phyloP scores from a whole-genome alignment of 2,888 invertebrate genomes.

The Pyrrhosoma nymphula region DNA sequence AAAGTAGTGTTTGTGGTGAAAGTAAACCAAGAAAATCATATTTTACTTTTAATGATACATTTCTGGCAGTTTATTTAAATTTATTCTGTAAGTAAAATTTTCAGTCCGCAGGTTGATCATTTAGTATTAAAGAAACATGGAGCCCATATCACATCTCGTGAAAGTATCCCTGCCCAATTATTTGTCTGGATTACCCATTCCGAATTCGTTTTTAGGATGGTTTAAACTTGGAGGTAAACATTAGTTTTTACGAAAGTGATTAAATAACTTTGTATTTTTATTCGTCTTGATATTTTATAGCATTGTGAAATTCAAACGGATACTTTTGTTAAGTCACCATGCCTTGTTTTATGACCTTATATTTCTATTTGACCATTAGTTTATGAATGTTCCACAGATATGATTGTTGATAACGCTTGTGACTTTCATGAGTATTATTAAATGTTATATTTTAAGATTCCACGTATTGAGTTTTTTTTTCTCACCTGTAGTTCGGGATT shows the following conservation, averaged over 20 bases:
- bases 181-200: constrained; percentile 90
- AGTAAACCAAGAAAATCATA: not conserved
- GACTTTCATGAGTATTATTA: not conserved
- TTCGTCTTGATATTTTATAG: not conserved
- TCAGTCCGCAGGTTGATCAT: not conserved
- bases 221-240: constrained; percentile 89
- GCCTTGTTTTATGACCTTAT: not conserved
- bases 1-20: constrained; percentile 51
- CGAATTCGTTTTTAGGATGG: constrained; percentile 91
- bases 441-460: not conserved
- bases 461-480: not conserved
- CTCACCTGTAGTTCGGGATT: constrained; percentile 86
- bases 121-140: constrained; percentile 81
- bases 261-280: not conserved
- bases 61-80: not conserved
- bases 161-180: constrained; percentile 91
- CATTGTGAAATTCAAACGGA: not conserved
- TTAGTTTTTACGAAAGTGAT: constrained; percentile 62
- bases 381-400: not conserved
- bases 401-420: not conserved
- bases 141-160: constrained; percentile 87
- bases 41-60: not conserved
- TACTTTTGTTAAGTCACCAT: constrained; percentile 40
- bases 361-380: not conserved
- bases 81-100: not conserved